These are phyloP conservation scores for Iguana delicatissima DNA, from an alignment of 2,797 vertebrate genomes.

Conservation along the genomic window DNA sequence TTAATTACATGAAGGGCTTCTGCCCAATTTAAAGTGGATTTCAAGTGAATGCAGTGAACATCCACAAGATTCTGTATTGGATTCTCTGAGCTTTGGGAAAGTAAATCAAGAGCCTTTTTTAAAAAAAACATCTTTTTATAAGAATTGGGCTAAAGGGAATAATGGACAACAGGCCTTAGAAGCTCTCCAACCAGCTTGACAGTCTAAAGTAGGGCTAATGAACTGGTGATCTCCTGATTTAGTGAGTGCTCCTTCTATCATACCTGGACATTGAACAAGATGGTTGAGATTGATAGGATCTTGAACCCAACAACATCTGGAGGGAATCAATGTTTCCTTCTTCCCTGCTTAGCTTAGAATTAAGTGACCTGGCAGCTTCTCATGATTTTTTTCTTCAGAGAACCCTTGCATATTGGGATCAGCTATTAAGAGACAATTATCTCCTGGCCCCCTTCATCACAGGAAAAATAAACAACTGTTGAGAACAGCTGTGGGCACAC, in stretches of 20 bases:
- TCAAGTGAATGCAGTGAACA: background rate
- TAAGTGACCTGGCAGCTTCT: background rate
- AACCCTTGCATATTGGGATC: too few relatives aligned
- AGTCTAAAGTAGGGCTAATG: background rate
- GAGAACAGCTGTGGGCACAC: conserved; percentile 66
- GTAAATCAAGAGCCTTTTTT: background rate
- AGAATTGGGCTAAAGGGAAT: background rate
- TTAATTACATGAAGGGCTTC: background rate
- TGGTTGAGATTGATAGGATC: background rate
- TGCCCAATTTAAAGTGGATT: background rate
- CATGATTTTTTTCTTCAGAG: background rate
- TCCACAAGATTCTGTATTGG: background rate
- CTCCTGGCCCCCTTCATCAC: background rate
- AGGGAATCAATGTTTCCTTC: too few relatives aligned
- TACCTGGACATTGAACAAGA: background rate
- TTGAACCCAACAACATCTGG: background rate
- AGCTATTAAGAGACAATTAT: too few relatives aligned
- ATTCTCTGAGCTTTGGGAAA: background rate
- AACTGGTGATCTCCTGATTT: background rate
- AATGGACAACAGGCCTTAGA: background rate
- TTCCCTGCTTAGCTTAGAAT: too few relatives aligned
- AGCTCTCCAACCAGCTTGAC: background rate
- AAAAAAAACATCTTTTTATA: background rate
- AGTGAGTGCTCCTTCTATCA: background rate
- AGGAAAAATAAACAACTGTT: conserved; percentile 60